These are phyloP conservation scores for Amphimallon solstitiale DNA, from an alignment of 2,888 invertebrate species.

Conservation along the genomic window DNA sequence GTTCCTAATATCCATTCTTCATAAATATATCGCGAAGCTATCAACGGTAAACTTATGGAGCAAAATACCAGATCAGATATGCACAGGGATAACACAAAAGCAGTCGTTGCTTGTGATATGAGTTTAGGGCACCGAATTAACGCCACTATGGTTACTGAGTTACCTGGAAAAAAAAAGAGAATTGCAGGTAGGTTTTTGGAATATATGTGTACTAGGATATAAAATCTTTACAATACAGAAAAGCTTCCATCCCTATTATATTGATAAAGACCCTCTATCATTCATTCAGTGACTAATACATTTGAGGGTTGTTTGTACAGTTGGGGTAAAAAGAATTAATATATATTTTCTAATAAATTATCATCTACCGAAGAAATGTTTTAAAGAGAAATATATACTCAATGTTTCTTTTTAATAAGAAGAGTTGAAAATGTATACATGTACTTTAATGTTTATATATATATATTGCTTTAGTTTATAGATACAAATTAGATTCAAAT, in stretches of 20 bases:
- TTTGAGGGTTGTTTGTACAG: too few species aligned
- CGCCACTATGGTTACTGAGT: constrained; percentile 83
- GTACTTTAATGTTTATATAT: too few species aligned
- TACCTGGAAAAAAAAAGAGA: constrained; percentile 71
- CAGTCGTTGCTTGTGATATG: constrained; percentile 85
- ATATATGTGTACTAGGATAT: too few species aligned
- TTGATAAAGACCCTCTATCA: constrained; percentile 6
- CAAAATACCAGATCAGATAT: constrained; percentile 88
- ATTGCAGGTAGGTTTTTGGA: constrained; percentile 23
- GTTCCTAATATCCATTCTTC: constrained; percentile 84
- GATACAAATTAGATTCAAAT: too few species aligned
- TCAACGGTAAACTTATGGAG: constrained; percentile 83
- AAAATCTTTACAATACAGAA: constrained; percentile 6
- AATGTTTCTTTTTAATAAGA: too few species aligned
- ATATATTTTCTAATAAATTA: too few species aligned
- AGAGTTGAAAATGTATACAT: too few species aligned
- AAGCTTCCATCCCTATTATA: neutral
- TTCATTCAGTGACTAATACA: constrained; percentile 22
- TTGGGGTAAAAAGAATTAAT: too few species aligned
- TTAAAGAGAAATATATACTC: too few species aligned
- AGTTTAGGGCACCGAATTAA: constrained; percentile 81
- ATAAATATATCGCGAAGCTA: constrained; percentile 83
- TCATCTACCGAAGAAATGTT: too few species aligned
- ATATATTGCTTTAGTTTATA: too few species aligned
- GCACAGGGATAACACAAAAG: constrained; percentile 87